Evolutionary conservation across 1,140 invertebrate species (phyloP).

Genomic region (Drosophila arawakana): DNA sequence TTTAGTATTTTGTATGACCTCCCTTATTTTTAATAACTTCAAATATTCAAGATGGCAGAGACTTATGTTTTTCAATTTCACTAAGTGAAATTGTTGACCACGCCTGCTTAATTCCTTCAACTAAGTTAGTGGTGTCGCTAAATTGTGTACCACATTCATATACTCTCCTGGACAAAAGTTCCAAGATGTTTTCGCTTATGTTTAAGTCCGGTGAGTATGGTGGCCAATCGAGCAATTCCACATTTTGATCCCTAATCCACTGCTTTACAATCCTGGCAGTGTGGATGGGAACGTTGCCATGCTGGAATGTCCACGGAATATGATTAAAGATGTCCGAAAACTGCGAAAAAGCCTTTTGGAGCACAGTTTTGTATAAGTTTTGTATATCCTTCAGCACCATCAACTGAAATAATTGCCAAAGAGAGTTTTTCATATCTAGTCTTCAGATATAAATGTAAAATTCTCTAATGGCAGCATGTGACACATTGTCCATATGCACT

Average conservation of each 20-base stretch:
- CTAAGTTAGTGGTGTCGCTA: neutral
- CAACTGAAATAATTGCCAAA: too few species aligned
- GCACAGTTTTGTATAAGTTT: neutral
- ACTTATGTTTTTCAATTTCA: neutral
- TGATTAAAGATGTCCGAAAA: neutral
- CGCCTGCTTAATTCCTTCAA: too few species aligned
- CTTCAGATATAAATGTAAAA: too few species aligned
- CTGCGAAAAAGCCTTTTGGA: conserved; percentile 1
- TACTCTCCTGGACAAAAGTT: neutral
- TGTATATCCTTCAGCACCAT: too few species aligned
- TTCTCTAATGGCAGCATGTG: too few species aligned
- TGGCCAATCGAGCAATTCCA: neutral
- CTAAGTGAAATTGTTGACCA: neutral
- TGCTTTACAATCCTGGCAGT: neutral
- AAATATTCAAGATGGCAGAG: too few species aligned
- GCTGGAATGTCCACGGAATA: neutral
- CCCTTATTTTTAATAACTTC: too few species aligned
- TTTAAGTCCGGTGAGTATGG: conserved; percentile 5
- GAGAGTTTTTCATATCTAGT: too few species aligned
- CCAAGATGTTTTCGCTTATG: conserved; percentile 9
- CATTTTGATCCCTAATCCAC: conserved; percentile 6
- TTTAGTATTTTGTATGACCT: too few species aligned
- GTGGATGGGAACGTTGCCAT: conserved; percentile 5
- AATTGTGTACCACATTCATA: neutral
- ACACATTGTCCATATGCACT: too few species aligned